A percentile compares a stretch with the other conserved stretches of the same genome.
phyloP scores from a whole-genome alignment of 2,797 vertebrate genomes.

The Peromyscus nudipes region DNA sequence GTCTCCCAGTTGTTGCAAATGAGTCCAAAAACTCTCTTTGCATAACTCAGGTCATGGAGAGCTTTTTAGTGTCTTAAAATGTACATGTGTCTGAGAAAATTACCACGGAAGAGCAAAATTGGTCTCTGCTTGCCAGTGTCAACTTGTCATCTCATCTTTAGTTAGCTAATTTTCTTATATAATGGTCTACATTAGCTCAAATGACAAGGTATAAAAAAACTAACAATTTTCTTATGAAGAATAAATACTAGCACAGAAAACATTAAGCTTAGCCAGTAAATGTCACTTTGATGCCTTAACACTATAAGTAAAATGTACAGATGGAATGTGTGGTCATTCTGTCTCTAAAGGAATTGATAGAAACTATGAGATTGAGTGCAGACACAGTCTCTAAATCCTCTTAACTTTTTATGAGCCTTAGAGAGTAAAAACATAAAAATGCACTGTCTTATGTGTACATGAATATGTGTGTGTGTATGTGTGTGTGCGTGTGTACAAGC shows the following conservation, averaged over 20 bases:
- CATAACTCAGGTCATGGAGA: background rate
- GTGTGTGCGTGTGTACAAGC: background rate
- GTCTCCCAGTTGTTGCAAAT: background rate
- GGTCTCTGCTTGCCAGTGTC: background rate
- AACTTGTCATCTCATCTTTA: conserved; percentile 45
- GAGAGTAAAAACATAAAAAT: background rate
- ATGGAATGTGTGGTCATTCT: conserved; percentile 2
- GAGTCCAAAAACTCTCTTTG: background rate
- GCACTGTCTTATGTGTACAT: background rate
- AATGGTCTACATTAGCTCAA: background rate
- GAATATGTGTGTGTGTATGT: background rate
- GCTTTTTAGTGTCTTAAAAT: background rate
- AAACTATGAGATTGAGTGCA: background rate
- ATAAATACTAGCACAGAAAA: conserved; percentile 42
- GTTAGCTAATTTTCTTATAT: conserved; percentile 44
- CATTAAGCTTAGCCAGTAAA: background rate
- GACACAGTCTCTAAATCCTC: background rate
- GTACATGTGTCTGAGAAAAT: conserved; percentile 44
- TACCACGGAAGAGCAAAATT: conserved; percentile 11
- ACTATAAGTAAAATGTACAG: background rate
- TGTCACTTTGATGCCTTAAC: background rate
- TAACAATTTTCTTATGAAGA: conserved; percentile 59
- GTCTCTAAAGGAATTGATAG: background rate
- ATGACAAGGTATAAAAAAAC: conserved; percentile 56
- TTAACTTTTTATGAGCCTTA: background rate